Base-by-base conservation (phyloP, 2,888 invertebrate species). In the Seira musarum region DNA sequence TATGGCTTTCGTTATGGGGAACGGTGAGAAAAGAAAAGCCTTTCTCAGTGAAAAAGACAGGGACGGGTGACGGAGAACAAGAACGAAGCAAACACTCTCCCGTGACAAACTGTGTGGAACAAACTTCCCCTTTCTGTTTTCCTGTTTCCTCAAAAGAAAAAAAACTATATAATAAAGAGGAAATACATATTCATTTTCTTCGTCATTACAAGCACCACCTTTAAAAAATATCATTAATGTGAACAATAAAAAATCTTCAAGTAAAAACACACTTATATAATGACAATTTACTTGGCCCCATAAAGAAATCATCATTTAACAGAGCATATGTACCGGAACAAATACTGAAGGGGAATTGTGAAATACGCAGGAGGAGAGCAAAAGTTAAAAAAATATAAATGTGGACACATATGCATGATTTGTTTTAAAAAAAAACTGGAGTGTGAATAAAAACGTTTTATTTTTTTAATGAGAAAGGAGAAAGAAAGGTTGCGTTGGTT, bases 1-100 rank as follows among this genome's bases (percentile, higher is more conserved):
- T 67, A 79, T 64, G 72, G 67, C 57, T 21, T 24, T 67, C 3
- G 60, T 64, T 70, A 21, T 21, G 60, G 60, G 60, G 10, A 60
- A 60, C 19, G 2, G 60, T 8, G 60, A 60, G 60, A 49, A 49
- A n/a, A 49, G 40, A n/a, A n/a, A 13, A 49, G 13, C 6, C 15
- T 60, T n/a, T 60, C 60, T 60, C 30, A 30, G 30, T 5, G 30
- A 30, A 30, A 30, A 30, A 30, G 30, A 40, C 13, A 15, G 17
- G 17, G 17, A 8, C 53, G 30, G 30, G 30, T 30, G 2, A 30
- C 3, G 30, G 8, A 5, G 8, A 30, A 30, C 30, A 30, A 30
- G 30, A 30, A 30, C 3, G 30, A 8, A 30, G 30, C 30, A 30
- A 30, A 30, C 8, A 30, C 30, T 2, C 15, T 49, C 15, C 3